A percentile compares a stretch with the other conserved stretches of the same genome.
Conservation (phyloP, 2,888 invertebrate genomes). For the Arge pagana region DNA sequence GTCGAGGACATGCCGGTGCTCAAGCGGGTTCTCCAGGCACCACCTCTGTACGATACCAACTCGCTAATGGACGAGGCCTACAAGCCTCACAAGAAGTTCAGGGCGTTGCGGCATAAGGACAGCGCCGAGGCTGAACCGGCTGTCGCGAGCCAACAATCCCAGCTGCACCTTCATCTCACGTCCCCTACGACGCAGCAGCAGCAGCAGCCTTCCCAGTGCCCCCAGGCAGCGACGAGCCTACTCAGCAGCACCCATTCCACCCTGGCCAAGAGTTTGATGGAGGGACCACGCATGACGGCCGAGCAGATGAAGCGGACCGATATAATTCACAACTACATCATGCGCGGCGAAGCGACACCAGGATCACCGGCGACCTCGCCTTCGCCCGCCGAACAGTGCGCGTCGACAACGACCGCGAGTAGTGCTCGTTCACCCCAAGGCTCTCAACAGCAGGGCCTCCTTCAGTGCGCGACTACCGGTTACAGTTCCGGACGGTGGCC, state of each 20-base stretch:
- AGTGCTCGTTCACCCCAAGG: conserved; percentile 51
- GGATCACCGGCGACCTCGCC: conserved; percentile 51
- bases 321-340: conserved; percentile 90
- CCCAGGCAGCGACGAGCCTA: conserved; percentile 61
- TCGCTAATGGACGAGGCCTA: conserved; percentile 93
- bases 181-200: conserved; percentile 42
- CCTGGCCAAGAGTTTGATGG: conserved; percentile 87
- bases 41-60: conserved; percentile 87
- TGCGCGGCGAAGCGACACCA: conserved; percentile 70
- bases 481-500: conserved; percentile 47
- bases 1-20: conserved; percentile 90
- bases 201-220: conserved; percentile 49
- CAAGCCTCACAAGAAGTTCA: conserved; percentile 94
- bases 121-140: conserved; percentile 79
- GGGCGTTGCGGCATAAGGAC: conserved; percentile 80
- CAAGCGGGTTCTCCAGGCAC: conserved; percentile 89
- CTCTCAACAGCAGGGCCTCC: conserved; percentile 44
- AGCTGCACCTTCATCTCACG: conserved; percentile 30
- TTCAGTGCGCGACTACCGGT: conserved; percentile 51
- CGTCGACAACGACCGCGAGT: conserved; percentile 58
- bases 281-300: conserved; percentile 91
- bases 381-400: conserved; percentile 62
- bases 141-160: conserved; percentile 50
- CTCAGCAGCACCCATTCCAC: conserved; percentile 88
- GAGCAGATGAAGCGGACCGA: conserved; percentile 91